A percentile compares a stretch with the other conserved stretches of the same genome.
phyloP scores from a whole-genome alignment of 2,888 invertebrate species.

The Panorpa germanica region DNA sequence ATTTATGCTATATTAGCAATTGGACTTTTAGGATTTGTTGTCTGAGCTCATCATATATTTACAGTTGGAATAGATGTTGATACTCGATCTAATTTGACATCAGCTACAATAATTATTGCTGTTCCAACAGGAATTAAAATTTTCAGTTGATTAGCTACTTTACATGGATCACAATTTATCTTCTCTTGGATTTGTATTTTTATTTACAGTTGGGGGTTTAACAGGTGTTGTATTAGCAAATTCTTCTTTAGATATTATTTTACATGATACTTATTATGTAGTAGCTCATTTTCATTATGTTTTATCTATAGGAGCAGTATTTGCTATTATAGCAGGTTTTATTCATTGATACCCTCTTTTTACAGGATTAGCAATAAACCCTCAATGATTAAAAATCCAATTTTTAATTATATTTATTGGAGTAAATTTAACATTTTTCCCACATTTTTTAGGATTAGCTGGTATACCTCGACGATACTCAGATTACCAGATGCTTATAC shows the following conservation, averaged over 20 bases:
- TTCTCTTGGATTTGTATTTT: conserved; percentile 55
- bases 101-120: conserved; percentile 75
- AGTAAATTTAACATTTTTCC: conserved; percentile 65
- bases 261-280: conserved; percentile 74
- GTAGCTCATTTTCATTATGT: conserved; percentile 73
- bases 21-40: conserved; percentile 66
- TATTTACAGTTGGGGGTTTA: conserved; percentile 59
- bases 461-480: conserved; percentile 62
- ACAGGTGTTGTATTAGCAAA: conserved; percentile 50
- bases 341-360: conserved; percentile 53
- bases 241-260: conserved; percentile 54
- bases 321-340: conserved; percentile 57
- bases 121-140: conserved; percentile 72
- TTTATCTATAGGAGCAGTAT: conserved; percentile 59
- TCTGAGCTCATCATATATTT: conserved; percentile 75
- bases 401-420: conserved; percentile 54
- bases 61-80: conserved; percentile 70
- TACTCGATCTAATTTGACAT: conserved; percentile 67
- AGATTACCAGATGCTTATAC: conserved; percentile 46
- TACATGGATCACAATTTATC: conserved; percentile 41
- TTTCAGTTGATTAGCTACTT: conserved; percentile 56
- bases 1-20: conserved; percentile 72
- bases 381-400: conserved; percentile 41
- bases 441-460: conserved; percentile 50
- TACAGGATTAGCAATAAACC: conserved; percentile 38